Conservation (phyloP, 2,113 vertebrate genomes). For the Prolemur simus region DNA sequence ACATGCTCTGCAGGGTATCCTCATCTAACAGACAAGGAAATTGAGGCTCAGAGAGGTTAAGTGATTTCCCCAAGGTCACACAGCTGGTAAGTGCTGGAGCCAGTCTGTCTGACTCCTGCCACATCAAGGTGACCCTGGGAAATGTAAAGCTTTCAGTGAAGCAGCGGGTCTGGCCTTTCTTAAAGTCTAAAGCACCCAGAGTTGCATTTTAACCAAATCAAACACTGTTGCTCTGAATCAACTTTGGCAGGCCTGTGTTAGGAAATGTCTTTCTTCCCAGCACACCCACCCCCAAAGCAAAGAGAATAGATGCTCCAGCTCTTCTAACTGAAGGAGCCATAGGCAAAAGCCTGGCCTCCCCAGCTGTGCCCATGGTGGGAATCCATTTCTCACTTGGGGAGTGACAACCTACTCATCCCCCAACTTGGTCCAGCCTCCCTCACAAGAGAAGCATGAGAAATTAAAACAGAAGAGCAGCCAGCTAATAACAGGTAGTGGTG, state of each 20-base stretch:
- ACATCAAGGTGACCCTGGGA: slow-evolving; percentile 1
- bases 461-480: slow-evolving; percentile 5
- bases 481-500: slow-evolving; percentile 38
- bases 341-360: neutral
- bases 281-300: slow-evolving; percentile 2
- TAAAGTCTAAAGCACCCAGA: slow-evolving; percentile 49
- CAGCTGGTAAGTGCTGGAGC: slow-evolving; percentile 59
- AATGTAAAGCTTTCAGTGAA: slow-evolving; percentile 60
- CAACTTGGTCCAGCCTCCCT: slow-evolving; percentile 21
- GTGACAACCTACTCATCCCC: neutral
- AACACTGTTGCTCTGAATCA: slow-evolving; percentile 61
- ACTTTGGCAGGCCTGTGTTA: slow-evolving; percentile 38
- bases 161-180: slow-evolving; percentile 29
- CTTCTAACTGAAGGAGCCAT: neutral
- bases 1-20: neutral
- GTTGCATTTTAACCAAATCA: slow-evolving; percentile 72
- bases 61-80: slow-evolving; percentile 57
- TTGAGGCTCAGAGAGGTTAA: slow-evolving; percentile 71
- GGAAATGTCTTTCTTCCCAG: slow-evolving; percentile 58
- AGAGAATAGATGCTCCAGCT: slow-evolving; percentile 32
- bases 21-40: slow-evolving; percentile 60
- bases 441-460: slow-evolving; percentile 15
- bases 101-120: slow-evolving; percentile 61
- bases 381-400: slow-evolving; percentile 19
- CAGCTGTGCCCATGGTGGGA: neutral